phyloP scores from a whole-genome alignment of 2,797 vertebrate genomes.

The Sebastolobus altivelis region DNA sequence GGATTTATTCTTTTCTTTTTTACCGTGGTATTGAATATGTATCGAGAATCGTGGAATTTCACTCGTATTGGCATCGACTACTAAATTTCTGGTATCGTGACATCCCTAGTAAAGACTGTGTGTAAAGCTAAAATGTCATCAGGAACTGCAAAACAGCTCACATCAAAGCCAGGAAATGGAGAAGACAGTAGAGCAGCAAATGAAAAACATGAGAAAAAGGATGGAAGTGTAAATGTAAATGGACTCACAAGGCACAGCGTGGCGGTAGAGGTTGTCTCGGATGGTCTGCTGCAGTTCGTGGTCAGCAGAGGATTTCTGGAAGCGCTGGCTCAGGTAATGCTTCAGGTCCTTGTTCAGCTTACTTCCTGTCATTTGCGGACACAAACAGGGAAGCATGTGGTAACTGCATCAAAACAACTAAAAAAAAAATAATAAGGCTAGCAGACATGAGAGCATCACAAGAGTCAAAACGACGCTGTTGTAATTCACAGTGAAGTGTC shows the following conservation, averaged over 20 bases:
- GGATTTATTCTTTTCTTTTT: no score
- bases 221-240: neutral
- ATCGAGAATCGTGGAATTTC: no score
- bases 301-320: conserved; percentile 96
- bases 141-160: neutral
- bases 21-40: no score
- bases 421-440: neutral
- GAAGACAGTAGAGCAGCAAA: neutral
- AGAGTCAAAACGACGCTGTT: neutral
- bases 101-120: no score
- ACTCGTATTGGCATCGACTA: no score
- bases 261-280: conserved; percentile 97
- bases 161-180: conserved; percentile 16
- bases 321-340: conserved; percentile 96
- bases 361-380: conserved; percentile 86
- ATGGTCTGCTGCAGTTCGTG: conserved; percentile 98
- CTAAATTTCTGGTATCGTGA: no score
- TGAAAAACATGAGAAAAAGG: neutral
- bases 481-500: conserved; percentile 30
- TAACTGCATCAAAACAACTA: conserved; percentile 33
- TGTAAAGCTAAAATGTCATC: neutral
- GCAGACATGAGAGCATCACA: conserved; percentile 9
- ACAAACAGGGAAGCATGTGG: conserved; percentile 60
- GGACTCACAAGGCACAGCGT: conserved; percentile 99
- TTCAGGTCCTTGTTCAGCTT: conserved; percentile 97